These are phyloP conservation scores for Bombus cullumanus DNA, from an alignment of 1,140 invertebrate species.

Conservation along the genomic window DNA sequence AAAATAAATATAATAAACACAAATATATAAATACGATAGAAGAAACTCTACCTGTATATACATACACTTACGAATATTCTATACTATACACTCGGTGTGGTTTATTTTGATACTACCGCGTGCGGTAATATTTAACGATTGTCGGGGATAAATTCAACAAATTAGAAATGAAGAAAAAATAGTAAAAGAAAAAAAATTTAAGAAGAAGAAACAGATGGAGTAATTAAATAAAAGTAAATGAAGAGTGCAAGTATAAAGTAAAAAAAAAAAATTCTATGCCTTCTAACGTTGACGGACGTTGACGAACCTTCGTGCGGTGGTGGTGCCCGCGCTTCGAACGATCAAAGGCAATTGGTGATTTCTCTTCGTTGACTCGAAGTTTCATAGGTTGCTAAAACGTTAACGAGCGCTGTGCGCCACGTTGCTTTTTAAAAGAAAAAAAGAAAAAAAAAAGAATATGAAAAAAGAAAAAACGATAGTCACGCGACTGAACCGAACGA, in stretches of 20 bases:
- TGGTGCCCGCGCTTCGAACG: conserved; percentile 65
- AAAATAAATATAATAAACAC: background rate
- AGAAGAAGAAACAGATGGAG: background rate
- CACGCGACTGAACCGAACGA: background rate
- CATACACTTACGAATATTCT: conserved; percentile 78
- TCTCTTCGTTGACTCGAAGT: conserved; percentile 46
- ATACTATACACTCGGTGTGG: conserved; percentile 80
- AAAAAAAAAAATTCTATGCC: conserved; percentile 77
- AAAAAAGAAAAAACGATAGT: background rate
- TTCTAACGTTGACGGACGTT: conserved; percentile 74
- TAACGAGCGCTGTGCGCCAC: conserved; percentile 16
- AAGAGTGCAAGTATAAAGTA: conserved; percentile 51
- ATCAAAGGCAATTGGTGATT: background rate
- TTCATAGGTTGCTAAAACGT: conserved; percentile 36
- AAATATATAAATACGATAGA: conserved; percentile 49
- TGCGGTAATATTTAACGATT: conserved; percentile 78
- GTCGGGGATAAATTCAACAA: conserved; percentile 63
- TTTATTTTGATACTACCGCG: conserved; percentile 82
- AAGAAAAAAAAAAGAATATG: background rate
- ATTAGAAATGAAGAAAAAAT: conserved; percentile 25
- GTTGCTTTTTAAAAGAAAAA: conserved; percentile 7
- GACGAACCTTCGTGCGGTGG: conserved; percentile 77
- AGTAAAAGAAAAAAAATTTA: background rate
- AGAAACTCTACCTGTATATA: conserved; percentile 74
- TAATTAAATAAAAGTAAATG: conserved; percentile 39